Percentiles rank a stretch among this genome's conserved stretches.
phyloP scores from a whole-genome alignment of 1,140 invertebrate species.

The Teleogryllus occipitalis region DNA sequence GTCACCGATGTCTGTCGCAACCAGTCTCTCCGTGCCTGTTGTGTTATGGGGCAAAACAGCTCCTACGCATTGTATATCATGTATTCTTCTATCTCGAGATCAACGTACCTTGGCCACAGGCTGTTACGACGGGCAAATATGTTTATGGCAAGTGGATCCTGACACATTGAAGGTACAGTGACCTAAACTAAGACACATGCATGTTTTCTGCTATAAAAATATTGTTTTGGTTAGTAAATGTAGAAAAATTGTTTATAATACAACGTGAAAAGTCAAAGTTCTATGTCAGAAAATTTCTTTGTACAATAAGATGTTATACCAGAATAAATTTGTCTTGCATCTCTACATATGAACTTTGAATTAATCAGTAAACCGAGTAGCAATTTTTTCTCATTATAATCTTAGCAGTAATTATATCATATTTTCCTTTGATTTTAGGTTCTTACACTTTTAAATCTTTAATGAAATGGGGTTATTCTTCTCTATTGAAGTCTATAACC shows the following conservation, averaged over 20 bases:
- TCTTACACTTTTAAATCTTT: too few relatives aligned
- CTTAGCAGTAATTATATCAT: too few relatives aligned
- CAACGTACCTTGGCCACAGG: conserved; percentile 91
- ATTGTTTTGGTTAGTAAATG: conserved; percentile 83
- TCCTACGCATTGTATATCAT: conserved; percentile 93
- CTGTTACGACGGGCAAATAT: conserved; percentile 96
- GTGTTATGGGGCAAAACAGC: conserved; percentile 93
- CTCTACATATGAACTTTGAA: too few relatives aligned
- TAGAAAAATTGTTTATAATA: conserved; percentile 47
- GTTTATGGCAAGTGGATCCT: conserved; percentile 89
- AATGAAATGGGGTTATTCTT: too few relatives aligned
- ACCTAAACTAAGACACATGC: conserved; percentile 73
- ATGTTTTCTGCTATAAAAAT: conserved; percentile 90
- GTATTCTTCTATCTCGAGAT: conserved; percentile 84
- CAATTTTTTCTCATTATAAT: too few relatives aligned
- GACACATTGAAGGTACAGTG: conserved; percentile 54
- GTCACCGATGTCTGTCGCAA: conserved; percentile 55
- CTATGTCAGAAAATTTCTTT: too few relatives aligned
- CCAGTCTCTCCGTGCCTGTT: conserved; percentile 90
- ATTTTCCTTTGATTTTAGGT: too few relatives aligned
- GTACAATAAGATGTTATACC: too few relatives aligned
- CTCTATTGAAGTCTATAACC: too few relatives aligned
- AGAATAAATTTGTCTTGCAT: too few relatives aligned
- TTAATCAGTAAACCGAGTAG: too few relatives aligned
- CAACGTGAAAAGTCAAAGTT: too few relatives aligned